Evolutionary conservation across 1,140 invertebrate genomes (phyloP).

Genomic region (Araneus ventricosus): DNA sequence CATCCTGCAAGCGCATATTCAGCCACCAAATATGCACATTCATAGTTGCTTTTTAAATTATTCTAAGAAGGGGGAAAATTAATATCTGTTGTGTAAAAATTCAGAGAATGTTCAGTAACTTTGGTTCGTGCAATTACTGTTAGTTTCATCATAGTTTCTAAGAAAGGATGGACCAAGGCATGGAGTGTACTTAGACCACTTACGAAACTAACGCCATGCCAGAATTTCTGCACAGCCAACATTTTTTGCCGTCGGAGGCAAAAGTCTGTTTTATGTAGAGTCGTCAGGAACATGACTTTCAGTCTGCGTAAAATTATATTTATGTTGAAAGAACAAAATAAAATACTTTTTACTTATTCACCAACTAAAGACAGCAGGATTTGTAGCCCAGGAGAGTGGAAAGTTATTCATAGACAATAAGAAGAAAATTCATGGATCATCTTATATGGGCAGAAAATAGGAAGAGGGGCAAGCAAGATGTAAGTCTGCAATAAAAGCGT

Average conservation of each 20-base stretch:
- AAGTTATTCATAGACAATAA: slow-evolving; percentile 37
- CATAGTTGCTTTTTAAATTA: too few species aligned
- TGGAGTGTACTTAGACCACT: neutral
- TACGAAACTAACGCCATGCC: neutral
- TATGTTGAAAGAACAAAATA: slow-evolving; percentile 51
- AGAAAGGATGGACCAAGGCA: neutral
- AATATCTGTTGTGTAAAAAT: too few species aligned
- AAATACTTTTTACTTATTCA: slow-evolving; percentile 56
- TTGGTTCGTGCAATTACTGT: too few species aligned
- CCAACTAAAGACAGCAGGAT: slow-evolving; percentile 49
- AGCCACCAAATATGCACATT: too few species aligned
- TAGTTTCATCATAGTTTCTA: too few species aligned
- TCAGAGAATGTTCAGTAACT: too few species aligned
- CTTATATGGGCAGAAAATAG: neutral
- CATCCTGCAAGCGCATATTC: too few species aligned
- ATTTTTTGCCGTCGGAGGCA: slow-evolving; percentile 4
- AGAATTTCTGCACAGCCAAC: neutral
- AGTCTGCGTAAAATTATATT: slow-evolving; percentile 70
- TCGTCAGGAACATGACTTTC: slow-evolving; percentile 43
- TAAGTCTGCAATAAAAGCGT: neutral
- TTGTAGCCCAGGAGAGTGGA: slow-evolving; percentile 38
- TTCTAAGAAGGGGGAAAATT: too few species aligned
- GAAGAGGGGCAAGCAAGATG: neutral
- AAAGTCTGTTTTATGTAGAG: slow-evolving; percentile 67
- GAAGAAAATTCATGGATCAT: slow-evolving; percentile 10